phyloP scores from a whole-genome alignment of 2,888 invertebrate species.

The Catocala nupta region DNA sequence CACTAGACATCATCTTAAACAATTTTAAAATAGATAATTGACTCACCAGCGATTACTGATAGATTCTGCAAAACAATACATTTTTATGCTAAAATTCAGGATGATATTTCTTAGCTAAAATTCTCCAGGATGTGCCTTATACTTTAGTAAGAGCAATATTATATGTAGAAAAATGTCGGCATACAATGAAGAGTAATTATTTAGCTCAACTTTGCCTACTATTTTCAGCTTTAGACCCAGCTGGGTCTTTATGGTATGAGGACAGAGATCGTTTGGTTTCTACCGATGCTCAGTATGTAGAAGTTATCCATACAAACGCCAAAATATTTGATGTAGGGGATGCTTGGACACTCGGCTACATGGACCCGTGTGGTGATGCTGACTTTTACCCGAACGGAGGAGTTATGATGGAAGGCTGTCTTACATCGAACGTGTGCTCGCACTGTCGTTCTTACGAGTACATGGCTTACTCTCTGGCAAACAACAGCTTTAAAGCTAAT shows the following conservation, averaged over 20 bases:
- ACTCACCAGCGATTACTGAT: too few relatives aligned
- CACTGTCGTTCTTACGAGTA: conserved; percentile 67
- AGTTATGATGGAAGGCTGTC: conserved; percentile 70
- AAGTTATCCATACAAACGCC: conserved; percentile 77
- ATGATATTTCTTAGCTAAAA: too few relatives aligned
- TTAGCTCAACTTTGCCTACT: too few relatives aligned
- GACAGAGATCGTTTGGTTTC: conserved; percentile 57
- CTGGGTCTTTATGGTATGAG: conserved; percentile 69
- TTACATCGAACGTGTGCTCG: conserved; percentile 61
- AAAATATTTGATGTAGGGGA: conserved; percentile 32
- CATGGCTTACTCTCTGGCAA: conserved; percentile 66
- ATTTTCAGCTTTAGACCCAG: conserved; percentile 73
- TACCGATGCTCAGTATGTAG: conserved; percentile 73
- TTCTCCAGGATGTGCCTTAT: too few relatives aligned
- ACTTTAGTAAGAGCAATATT: too few relatives aligned
- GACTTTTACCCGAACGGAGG: conserved; percentile 77
- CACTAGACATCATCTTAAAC: too few relatives aligned
- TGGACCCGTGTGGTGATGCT: conserved; percentile 66
- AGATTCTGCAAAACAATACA: too few relatives aligned
- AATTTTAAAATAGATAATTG: too few relatives aligned
- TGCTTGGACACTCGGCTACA: conserved; percentile 47
- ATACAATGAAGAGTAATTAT: too few relatives aligned
- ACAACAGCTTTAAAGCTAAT: conserved; percentile 63
- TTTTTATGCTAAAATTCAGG: too few relatives aligned
- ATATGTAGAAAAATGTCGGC: too few relatives aligned